Evolutionary conservation across 2,113 vertebrate species (phyloP), one percentile per base, ranked within the genome.

Genomic region (Andinoacara biseriatus): DNA sequence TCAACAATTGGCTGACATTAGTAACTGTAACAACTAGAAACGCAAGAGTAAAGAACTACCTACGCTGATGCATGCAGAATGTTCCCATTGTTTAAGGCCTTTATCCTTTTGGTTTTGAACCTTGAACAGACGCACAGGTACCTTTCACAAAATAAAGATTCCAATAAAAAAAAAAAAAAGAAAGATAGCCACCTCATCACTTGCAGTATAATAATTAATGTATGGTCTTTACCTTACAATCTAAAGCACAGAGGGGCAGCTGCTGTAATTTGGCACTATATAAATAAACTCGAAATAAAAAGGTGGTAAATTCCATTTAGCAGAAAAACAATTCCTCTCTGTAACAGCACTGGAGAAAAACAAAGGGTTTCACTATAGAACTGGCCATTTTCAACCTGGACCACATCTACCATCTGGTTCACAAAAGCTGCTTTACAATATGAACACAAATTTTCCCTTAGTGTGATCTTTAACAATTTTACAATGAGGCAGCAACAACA

Each of bases 91-190:
- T 67, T 67, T 22, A 46, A 15, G 15, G 29, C 63, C 59, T 72
- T 38, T 15, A 43, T 84, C 81, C 87, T 65, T 81, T 83, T 85
- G 40, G 20, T 6, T 43, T 29, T 9, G 10, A 18, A 11, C 13
- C 33, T 29, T 4, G 59, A 31, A 26, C 5, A 8, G 46, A 56
- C 14, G n/a, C 63, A 76, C 43, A 61, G 82, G 86, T 92, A 89
- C 84, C 91, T 81, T 84, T 76, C 2, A 76, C 46, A 82, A 75
- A 69, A 77, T 9, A 17, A 82, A 56, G 26, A 69, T 2, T 43
- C 26, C 3, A 7, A 18, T 46, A 46, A 26, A 14, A 46, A 15
- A 67, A 26, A 14, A 46, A 15, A 67, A 69, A 69, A 49, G 15
- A 24, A 49, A 67, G 3, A 18, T 10, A 22, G 40, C 40, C 63